phyloP scores from a whole-genome alignment of 2,797 vertebrate genomes.

The Jordanella pulchra region DNA sequence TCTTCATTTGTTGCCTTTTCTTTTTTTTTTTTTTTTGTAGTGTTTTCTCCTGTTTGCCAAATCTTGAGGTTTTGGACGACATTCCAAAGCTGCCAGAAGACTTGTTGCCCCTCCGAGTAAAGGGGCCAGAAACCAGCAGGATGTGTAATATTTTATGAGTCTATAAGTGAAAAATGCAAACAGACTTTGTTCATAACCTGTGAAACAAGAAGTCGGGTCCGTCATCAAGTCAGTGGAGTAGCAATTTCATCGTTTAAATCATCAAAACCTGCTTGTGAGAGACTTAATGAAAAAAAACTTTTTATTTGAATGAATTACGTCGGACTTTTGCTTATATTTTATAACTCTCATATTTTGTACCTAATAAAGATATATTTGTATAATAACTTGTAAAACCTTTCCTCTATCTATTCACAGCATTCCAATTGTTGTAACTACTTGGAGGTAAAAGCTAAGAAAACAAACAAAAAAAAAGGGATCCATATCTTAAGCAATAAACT shows the following conservation, averaged over 20 bases:
- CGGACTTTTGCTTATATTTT: constrained; percentile 11
- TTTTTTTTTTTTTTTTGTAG: constrained; percentile 69
- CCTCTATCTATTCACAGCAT: neutral
- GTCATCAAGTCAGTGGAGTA: constrained; percentile 7
- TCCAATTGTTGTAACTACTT: neutral
- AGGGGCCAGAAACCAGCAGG: constrained; percentile 75
- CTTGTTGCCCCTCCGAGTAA: constrained; percentile 63
- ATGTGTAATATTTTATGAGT: constrained; percentile 86
- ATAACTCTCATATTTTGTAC: constrained; percentile 13
- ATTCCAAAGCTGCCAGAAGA: constrained; percentile 91
- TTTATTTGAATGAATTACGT: constrained; percentile 6
- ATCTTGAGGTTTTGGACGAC: constrained; percentile 90
- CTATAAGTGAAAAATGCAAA: neutral
- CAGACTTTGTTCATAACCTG: neutral
- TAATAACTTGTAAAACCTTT: neutral
- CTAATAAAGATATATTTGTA: constrained; percentile 30
- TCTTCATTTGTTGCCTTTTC: neutral
- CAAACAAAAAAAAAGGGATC: neutral
- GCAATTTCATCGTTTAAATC: constrained; percentile 2
- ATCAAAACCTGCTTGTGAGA: constrained; percentile 21
- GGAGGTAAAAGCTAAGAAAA: neutral
- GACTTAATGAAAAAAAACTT: neutral
- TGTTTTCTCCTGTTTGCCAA: constrained; percentile 95
- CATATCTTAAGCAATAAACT: neutral
- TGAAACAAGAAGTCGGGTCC: no score